Evolutionary conservation across 2,113 vertebrate genomes (phyloP).

Genomic region (Onychostoma macrolepis): DNA sequence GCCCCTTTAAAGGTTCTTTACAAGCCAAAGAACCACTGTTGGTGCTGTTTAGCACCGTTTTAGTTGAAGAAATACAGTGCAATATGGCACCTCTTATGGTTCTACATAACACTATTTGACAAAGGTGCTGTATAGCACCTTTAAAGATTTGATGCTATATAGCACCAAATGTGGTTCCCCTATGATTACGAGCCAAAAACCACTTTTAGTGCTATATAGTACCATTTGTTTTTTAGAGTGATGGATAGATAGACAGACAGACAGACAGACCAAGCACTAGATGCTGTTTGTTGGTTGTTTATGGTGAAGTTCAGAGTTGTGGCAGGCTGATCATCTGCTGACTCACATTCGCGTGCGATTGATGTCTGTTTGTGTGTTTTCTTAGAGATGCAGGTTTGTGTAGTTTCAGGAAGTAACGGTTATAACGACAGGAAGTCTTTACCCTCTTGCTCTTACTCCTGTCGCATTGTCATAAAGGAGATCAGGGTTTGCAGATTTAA

Average conservation of each 20-base stretch:
- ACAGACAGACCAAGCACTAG: not conserved
- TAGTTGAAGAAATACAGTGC: no score
- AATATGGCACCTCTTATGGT: no score
- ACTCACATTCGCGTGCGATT: not conserved
- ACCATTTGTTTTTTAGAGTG: no score
- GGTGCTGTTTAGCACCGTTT: no score
- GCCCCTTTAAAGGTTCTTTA: no score
- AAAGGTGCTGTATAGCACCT: no score
- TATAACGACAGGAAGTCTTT: conserved; percentile 1
- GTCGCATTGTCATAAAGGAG: not conserved
- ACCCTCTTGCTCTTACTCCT: not conserved
- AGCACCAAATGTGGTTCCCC: no score
- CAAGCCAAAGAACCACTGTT: no score
- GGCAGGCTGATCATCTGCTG: not conserved
- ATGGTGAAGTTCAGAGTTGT: not conserved
- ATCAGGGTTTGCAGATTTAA: not conserved
- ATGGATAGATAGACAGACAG: not conserved
- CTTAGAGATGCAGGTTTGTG: not conserved
- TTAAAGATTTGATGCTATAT: no score
- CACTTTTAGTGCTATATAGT: no score
- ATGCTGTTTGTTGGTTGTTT: not conserved
- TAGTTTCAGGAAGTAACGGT: not conserved
- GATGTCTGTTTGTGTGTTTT: not conserved
- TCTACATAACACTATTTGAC: no score
- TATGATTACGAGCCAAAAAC: no score